A percentile compares a stretch with the other conserved stretches of the same genome.
Evolutionary conservation across 2,888 invertebrate species (phyloP).

Genomic region (Catocala nupta): DNA sequence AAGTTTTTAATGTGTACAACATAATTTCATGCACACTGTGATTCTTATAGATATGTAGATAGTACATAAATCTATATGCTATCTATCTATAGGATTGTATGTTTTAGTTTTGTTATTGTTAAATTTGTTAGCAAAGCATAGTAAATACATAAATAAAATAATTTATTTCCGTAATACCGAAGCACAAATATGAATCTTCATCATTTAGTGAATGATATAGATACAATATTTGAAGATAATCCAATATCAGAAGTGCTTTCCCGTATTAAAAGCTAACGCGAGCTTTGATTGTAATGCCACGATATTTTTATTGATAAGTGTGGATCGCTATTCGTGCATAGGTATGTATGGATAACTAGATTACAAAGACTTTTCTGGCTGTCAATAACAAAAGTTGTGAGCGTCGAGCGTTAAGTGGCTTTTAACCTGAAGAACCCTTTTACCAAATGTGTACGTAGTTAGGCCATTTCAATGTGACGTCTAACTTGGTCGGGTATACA

Average conservation of each 20-base stretch:
- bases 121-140: too few species aligned
- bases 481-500: neutral
- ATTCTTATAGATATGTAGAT: too few species aligned
- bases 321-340: neutral
- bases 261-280: neutral
- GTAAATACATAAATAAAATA: too few species aligned
- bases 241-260: neutral
- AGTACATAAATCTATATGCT: too few species aligned
- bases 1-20: too few species aligned
- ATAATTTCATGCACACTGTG: too few species aligned
- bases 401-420: constrained; percentile 1
- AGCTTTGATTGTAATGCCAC: neutral
- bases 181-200: too few species aligned
- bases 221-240: neutral
- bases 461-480: neutral
- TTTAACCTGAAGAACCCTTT: constrained; percentile 1
- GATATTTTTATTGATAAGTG: neutral
- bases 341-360: neutral
- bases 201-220: too few species aligned
- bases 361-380: neutral
- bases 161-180: too few species aligned
- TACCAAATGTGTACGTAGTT: neutral
- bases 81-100: too few species aligned
- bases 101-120: too few species aligned
- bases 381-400: neutral